Conservation (phyloP, 1,140 invertebrate species). For the Eciton burchellii region DNA sequence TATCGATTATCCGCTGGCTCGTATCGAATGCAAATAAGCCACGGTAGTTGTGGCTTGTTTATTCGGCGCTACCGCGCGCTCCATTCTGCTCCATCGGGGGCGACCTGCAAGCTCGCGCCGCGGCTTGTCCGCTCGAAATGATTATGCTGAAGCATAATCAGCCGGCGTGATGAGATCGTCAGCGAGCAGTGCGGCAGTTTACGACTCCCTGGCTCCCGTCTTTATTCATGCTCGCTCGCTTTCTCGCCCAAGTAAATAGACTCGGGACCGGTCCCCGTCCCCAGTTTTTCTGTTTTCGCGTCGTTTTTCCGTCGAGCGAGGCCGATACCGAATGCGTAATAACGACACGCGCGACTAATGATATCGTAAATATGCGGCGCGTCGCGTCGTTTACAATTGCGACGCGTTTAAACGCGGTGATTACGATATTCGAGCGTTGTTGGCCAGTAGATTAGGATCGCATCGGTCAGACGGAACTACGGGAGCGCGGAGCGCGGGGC, state of each 20-base stretch:
- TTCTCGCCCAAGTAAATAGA: too few relatives aligned
- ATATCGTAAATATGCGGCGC: constrained; percentile 54
- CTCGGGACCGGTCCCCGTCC: too few relatives aligned
- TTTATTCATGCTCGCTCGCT: too few relatives aligned
- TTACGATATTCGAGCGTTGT: constrained; percentile 55
- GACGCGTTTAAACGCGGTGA: constrained; percentile 54
- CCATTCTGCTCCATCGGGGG: constrained; percentile 57
- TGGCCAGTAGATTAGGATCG: constrained; percentile 53
- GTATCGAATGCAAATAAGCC: constrained; percentile 73
- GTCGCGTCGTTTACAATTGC: constrained; percentile 50
- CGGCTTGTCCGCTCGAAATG: constrained; percentile 51
- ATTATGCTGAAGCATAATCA: constrained; percentile 41
- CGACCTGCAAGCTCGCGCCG: constrained; percentile 67
- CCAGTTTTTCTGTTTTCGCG: too few relatives aligned
- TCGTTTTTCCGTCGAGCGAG: background rate
- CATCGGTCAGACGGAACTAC: constrained; percentile 49
- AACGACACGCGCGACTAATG: constrained; percentile 52
- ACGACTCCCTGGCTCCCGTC: too few relatives aligned
- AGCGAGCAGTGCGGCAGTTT: too few relatives aligned
- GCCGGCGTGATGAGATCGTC: constrained; percentile 37
- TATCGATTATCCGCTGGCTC: constrained; percentile 71
- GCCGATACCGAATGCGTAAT: constrained; percentile 24
- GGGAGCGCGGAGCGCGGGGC: constrained; percentile 34
- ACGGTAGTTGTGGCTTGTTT: constrained; percentile 68
- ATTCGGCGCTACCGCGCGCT: constrained; percentile 70